Evolutionary conservation across 2,113 vertebrate genomes (phyloP).

Genomic region (Parotia lawesii): DNA sequence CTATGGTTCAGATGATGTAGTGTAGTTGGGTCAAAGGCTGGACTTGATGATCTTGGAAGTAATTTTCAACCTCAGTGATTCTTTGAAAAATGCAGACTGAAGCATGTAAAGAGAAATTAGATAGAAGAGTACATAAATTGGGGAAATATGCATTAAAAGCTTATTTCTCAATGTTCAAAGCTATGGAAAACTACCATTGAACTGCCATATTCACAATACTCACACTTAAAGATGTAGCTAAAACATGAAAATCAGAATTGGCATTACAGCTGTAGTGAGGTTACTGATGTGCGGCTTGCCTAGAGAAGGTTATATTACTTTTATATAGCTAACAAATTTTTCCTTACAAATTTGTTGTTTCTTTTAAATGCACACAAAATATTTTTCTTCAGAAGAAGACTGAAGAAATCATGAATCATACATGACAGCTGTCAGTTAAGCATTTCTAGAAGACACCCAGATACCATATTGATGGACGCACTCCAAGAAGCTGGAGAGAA

Average conservation of each 20-base stretch:
- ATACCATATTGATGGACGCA: conserved; percentile 6
- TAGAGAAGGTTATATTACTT: neutral
- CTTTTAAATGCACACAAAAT: neutral
- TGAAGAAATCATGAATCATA: neutral
- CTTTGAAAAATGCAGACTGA: neutral
- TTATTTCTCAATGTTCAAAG: neutral
- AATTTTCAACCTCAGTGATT: neutral
- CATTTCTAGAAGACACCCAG: conserved; percentile 10
- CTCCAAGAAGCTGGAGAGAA: conserved; percentile 17
- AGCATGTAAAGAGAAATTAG: neutral
- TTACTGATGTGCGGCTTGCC: neutral
- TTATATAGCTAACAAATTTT: neutral
- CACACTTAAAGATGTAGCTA: neutral
- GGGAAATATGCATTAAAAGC: neutral
- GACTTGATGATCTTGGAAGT: neutral
- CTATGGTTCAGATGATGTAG: neutral
- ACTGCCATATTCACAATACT: neutral
- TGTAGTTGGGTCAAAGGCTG: neutral
- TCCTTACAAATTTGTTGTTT: neutral
- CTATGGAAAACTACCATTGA: neutral
- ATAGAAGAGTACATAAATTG: neutral
- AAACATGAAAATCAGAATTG: neutral
- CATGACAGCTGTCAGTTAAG: conserved; percentile 23
- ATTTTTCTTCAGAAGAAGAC: neutral
- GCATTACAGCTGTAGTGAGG: neutral